phyloP scores from a whole-genome alignment of 2,797 vertebrate genomes.

The Sebastes kiyomatsui region DNA sequence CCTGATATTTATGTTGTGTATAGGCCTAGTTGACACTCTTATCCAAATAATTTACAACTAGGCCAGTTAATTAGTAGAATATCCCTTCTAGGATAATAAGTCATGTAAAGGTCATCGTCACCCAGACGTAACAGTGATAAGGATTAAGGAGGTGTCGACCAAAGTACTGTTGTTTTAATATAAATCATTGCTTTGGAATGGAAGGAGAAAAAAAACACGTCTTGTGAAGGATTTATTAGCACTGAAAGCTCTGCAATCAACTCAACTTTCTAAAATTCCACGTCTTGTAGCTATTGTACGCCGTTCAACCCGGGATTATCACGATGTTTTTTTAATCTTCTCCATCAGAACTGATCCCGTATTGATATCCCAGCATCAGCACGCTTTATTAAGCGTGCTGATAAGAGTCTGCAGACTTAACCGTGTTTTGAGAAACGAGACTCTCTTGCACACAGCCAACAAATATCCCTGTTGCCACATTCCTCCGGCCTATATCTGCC shows the following conservation, averaged over 20 bases:
- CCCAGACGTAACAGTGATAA: conserved; percentile 53
- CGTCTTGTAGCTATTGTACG: not conserved
- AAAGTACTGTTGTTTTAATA: conserved; percentile 50
- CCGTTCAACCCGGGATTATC: conserved; percentile 40
- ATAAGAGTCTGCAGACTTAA: conserved; percentile 72
- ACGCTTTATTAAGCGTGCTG: conserved; percentile 73
- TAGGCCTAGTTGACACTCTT: not conserved
- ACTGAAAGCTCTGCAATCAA: conserved; percentile 53
- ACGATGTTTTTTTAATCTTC: conserved; percentile 8
- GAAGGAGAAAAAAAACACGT: conserved; percentile 54
- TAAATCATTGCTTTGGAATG: conserved; percentile 65
- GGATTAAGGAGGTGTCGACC: conserved; percentile 37
- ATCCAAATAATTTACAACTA: conserved; percentile 21
- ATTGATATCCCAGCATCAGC: conserved; percentile 68
- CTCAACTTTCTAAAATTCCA: conserved; percentile 24
- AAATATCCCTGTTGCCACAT: conserved; percentile 78
- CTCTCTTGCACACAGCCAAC: conserved; percentile 63
- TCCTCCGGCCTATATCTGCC: conserved; percentile 83
- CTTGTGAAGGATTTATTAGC: conserved; percentile 65
- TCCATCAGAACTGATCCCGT: conserved; percentile 54
- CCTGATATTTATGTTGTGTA: not conserved
- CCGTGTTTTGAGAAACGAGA: conserved; percentile 70
- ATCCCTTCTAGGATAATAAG: conserved; percentile 22
- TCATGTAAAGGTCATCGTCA: conserved; percentile 49
- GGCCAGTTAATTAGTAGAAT: conserved; percentile 12